These are phyloP conservation scores for Dryas iulia DNA, from an alignment of 1,140 invertebrate species.

Conservation along the genomic window DNA sequence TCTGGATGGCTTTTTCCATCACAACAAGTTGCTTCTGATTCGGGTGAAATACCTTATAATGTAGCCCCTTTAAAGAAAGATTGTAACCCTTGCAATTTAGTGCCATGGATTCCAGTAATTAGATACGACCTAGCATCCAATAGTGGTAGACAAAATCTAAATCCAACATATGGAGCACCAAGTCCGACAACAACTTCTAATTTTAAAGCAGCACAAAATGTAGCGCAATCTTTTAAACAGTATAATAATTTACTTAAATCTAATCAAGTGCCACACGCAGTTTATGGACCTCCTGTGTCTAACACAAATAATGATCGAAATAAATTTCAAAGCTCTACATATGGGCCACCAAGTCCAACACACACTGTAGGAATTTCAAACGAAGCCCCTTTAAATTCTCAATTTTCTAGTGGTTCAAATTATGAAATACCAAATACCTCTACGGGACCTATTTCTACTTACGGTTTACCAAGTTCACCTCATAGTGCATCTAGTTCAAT, in stretches of 20 bases:
- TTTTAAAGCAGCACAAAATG: conserved; percentile 40
- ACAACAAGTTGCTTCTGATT: conserved; percentile 50
- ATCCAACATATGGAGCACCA: conserved; percentile 61
- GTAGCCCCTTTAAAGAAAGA: conserved; percentile 70
- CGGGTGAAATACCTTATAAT: conserved; percentile 39
- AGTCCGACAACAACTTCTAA: conserved; percentile 50
- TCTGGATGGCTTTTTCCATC: conserved; percentile 75
- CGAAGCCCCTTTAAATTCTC: conserved; percentile 40
- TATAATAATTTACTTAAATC: conserved; percentile 42
- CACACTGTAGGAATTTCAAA: conserved; percentile 42
- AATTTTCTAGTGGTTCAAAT: conserved; percentile 41
- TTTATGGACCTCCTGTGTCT: conserved; percentile 55
- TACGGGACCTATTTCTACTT: conserved; percentile 32
- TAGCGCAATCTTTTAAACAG: conserved; percentile 44
- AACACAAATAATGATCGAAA: conserved; percentile 40
- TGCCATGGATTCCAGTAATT: conserved; percentile 88
- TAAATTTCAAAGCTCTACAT: conserved; percentile 50
- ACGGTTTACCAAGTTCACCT: conserved; percentile 39
- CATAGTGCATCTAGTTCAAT: conserved; percentile 38
- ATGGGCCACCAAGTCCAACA: conserved; percentile 66
- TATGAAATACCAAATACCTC: conserved; percentile 19
- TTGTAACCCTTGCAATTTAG: conserved; percentile 88
- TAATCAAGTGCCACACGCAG: conserved; percentile 47
- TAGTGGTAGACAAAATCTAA: conserved; percentile 46
- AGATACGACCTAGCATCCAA: conserved; percentile 65